Evolutionary conservation across 1,140 invertebrate species (phyloP).

Genomic region (Bradysia coprophila): DNA sequence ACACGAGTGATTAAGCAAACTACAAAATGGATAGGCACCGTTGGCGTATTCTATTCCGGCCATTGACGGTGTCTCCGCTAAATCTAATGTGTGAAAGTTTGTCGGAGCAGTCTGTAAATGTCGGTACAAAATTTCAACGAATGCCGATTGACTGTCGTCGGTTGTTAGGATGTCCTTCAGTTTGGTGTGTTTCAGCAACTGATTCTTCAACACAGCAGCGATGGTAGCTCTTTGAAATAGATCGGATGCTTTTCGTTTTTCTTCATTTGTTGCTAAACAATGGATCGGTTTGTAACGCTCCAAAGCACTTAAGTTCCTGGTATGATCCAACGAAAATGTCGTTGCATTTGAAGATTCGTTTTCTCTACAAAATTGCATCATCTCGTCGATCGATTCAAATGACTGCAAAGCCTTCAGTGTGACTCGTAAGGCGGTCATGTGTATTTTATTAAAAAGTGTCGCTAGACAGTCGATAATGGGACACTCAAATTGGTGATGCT

Average conservation of each 20-base stretch:
- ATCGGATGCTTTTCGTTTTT: conserved; percentile 46
- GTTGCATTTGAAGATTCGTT: conserved; percentile 26
- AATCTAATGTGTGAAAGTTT: conserved; percentile 57
- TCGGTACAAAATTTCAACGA: conserved; percentile 41
- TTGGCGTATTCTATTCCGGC: conserved; percentile 24
- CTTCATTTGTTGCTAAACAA: conserved; percentile 49
- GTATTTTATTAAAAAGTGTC: conserved; percentile 37
- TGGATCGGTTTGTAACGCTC: conserved; percentile 41
- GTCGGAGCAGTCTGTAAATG: conserved; percentile 67
- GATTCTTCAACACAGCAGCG: conserved; percentile 44
- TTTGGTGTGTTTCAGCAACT: conserved; percentile 36
- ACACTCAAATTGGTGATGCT: conserved; percentile 63
- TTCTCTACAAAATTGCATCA: conserved; percentile 21
- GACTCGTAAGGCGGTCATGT: conserved; percentile 41
- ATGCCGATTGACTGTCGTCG: conserved; percentile 24
- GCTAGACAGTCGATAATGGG: conserved; percentile 36
- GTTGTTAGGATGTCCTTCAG: conserved; percentile 22
- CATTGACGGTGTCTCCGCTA: conserved; percentile 22
- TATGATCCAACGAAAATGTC: conserved; percentile 25
- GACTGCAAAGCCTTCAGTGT: conserved; percentile 30
- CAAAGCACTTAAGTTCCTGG: conserved; percentile 17
- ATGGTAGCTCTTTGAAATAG: conserved; percentile 53
- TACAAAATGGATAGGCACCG: conserved; percentile 18
- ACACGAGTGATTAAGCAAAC: conserved; percentile 74
- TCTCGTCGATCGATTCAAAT: conserved; percentile 26